Evolutionary conservation across 92 coral and sea anemone species (phyloP), one percentile per base, ranked within the genome.

Genomic region (Epizoanthus stellaris): DNA sequence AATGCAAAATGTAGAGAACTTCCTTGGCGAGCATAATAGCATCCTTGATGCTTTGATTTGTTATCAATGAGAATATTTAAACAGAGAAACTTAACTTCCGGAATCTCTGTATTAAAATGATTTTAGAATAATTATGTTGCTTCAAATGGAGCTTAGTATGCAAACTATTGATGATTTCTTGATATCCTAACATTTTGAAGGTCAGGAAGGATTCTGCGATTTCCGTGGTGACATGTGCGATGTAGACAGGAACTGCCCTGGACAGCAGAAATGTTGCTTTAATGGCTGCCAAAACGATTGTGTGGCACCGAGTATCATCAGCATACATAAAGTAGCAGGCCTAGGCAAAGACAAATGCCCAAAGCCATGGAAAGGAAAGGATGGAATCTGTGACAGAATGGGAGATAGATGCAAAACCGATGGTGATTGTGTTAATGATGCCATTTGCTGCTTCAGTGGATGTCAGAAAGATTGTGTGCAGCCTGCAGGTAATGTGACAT

Each of bases 251-350:
- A 77, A 90, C 9, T 94, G 98, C 58, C 65, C 73, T 9, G 84
- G 84, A 80, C 91, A 85, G 63, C 80, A 86, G 49, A 92, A 86
- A 52, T 94, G 98, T 60, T 94, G 98, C 73, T 85, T 70, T 19
- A 94, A 92, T 77, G 98, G 98, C 70, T 94, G 98, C 60, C 98
- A 94, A 39, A 90, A 90, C 66, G 90, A 86, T 68, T 90, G 93
- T 64, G 85, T 87, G 20, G 53, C 90, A 5, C 88, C 93, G 62
- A 82, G 81, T 82, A 74, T 13, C 12, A 9, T 15, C 49, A 15
- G 16, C 14, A 1, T 65, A 19, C 52, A 13, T 65, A 52, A 17
- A 14, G 43, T 9, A 39, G 25, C 25, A 23, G 25, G 25, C 25
- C 25, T 1, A 60, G 12, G 23, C 52, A 11, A 19, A 11, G 89